Base-by-base conservation (phyloP, 2,888 invertebrate genomes). In the Tupiocoris notatus region DNA sequence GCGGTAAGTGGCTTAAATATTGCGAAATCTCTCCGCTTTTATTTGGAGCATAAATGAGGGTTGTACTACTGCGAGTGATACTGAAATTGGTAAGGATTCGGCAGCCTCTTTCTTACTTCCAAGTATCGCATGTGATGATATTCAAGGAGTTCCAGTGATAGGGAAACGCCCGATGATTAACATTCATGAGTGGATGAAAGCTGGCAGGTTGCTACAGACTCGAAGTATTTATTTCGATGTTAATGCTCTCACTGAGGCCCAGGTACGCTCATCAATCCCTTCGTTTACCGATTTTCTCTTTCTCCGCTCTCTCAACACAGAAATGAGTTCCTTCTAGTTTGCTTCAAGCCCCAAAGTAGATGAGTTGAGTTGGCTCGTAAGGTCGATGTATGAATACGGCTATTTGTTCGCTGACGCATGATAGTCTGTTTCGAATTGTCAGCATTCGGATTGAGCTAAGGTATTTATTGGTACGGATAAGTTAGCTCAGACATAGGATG, bases 121-220 rank as follows among this genome's bases (percentile, higher is more conserved):
- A 12, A 3, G 39, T 12, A 24, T 59, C 16, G 17, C 54, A n/a
- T 70, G 57, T 70, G 70, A 70, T 59, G 24, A 70, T 18, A 24
- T 70, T 70, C 9, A 24, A 70, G 59, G 9, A 18, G 58, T 59
- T 58, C 70, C 59, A 18, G 25, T 24, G 59, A 70, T 70, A 24
- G 70, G 59, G 68, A 58, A 68, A 70, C 24, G 70, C 23, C 70
- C 24, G 20, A 70, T 59, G 70, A 70, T 70, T 70, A 59, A 70
- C 70, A 70, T 70, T 70, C 59, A 70, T 59, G 70, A 59, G 59
- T 70, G 70, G 70, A 59, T 70, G 23, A 59, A 70, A 70, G 59
- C 70, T 70, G 18, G 58, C 39, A 7, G 39, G 39, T 7, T 39
- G 39, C 39, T 39, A 39, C 39, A 39, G 39, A 7, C 39, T 39